Conservation (phyloP, 2,113 vertebrate genomes). For the Struthio camelus region DNA sequence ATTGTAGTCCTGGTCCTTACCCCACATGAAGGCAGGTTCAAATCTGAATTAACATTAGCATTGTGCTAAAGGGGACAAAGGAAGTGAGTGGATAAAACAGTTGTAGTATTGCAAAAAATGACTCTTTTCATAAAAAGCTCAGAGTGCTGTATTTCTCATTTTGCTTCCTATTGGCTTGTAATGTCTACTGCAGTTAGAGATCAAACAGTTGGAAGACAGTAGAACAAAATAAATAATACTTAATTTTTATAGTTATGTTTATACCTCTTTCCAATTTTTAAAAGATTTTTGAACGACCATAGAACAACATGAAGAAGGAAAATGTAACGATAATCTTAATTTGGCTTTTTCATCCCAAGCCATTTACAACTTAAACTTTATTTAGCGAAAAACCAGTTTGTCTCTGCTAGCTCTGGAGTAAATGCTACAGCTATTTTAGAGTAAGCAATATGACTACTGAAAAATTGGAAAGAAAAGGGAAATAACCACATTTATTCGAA, state of each 20-base stretch:
- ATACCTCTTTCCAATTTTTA: not conserved
- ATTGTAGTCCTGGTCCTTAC: not conserved
- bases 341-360: not conserved
- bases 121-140: not conserved
- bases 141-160: not conserved
- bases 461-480: not conserved
- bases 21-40: not conserved
- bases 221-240: not conserved
- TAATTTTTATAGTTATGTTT: not conserved
- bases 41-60: not conserved
- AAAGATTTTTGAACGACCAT: not conserved
- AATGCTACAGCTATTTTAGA: not conserved
- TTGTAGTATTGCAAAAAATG: not conserved
- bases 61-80: not conserved
- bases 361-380: not conserved
- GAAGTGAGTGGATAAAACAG: not conserved
- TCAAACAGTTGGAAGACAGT: not conserved
- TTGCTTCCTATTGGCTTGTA: not conserved
- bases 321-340: not conserved
- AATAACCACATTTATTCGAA: not conserved
- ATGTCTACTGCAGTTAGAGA: not conserved
- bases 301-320: not conserved
- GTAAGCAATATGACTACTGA: not conserved
- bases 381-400: not conserved
- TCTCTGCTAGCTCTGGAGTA: not conserved